Conservation (phyloP, 2,113 vertebrate genomes). For the Phocoena sinus region DNA sequence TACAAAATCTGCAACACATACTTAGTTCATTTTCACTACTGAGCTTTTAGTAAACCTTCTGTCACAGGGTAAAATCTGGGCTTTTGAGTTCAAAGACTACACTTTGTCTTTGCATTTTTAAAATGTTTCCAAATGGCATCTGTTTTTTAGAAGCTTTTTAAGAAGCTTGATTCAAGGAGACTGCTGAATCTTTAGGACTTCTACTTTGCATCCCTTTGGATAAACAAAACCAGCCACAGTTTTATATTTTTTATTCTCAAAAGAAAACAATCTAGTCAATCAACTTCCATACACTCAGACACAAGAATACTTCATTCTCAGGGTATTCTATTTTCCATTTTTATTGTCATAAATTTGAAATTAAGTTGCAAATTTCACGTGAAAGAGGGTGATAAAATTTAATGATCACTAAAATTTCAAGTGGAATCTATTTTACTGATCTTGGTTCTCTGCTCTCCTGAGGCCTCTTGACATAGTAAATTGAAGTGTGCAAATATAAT, state of each 20-base stretch:
- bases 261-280: conserved; percentile 53
- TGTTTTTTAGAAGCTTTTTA: neutral
- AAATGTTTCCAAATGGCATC: conserved; percentile 7
- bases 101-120: conserved; percentile 15
- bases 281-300: conserved; percentile 26
- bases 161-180: neutral
- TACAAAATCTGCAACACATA: neutral
- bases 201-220: conserved; percentile 29
- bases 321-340: conserved; percentile 58
- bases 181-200: neutral
- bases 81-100: conserved; percentile 9
- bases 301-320: conserved; percentile 39
- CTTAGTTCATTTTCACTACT: neutral
- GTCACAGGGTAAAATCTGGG: neutral
- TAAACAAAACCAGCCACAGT: conserved; percentile 13
- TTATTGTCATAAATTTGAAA: conserved; percentile 72
- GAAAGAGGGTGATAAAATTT: conserved; percentile 73
- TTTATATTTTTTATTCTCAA: conserved; percentile 50
- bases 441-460: conserved; percentile 37
- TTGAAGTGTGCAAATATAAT: conserved; percentile 54
- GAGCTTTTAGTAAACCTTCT: neutral
- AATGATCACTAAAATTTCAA: conserved; percentile 68
- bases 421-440: conserved; percentile 59
- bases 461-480: conserved; percentile 46
- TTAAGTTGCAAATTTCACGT: conserved; percentile 72